Base-by-base conservation (phyloP, 2,797 vertebrate species). In the Enteromius mattozi region DNA sequence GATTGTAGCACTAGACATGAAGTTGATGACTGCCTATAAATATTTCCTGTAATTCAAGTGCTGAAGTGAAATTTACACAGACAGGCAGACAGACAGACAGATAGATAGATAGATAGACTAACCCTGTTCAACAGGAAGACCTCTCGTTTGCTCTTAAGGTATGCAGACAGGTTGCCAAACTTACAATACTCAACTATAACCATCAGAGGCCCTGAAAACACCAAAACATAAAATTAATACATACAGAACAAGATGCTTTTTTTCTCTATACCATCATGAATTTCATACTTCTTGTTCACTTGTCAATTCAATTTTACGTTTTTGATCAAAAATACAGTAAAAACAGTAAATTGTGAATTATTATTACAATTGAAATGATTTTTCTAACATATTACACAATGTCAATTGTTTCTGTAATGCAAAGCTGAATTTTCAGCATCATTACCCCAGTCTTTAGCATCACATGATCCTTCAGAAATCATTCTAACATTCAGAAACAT, bases 131-230 rank as follows among this genome's bases (percentile, higher is more conserved):
- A 89, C 70, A 94, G 92, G 91, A 97, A 99, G 49, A 95, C 92
- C 1, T 96, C 94, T 74, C 98, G 94, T 91, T 99, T 98, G 93
- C 94, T 96, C 92, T 97, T 98, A 87, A 99, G 93, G 87, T 97
- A 99, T 88, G 95, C 91, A 76, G 98, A 99, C 61, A 99, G 94
- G 88, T 99, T 99, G 77, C 98, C 98, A 21, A 97, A 96, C 86
- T 94, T 93, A 93, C 98, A 99, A 88, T 96, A 99, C 91, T 99
- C 98, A 12, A 99, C 98, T 37, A 99, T 98, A 77, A 99, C 94
- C 98, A 99, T 97, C 87, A 99, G 92, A 16, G 97, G 97, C 40
- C 97, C 98, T 99, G 90, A 35, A 66, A 80, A 47, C 6, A 66
- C 3, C 27, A 79, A 65, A 24, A 42, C 16, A 45, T 35, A 2